These are phyloP conservation scores for Lacerta agilis DNA, from an alignment of 2,797 vertebrate species.

Conservation along the genomic window DNA sequence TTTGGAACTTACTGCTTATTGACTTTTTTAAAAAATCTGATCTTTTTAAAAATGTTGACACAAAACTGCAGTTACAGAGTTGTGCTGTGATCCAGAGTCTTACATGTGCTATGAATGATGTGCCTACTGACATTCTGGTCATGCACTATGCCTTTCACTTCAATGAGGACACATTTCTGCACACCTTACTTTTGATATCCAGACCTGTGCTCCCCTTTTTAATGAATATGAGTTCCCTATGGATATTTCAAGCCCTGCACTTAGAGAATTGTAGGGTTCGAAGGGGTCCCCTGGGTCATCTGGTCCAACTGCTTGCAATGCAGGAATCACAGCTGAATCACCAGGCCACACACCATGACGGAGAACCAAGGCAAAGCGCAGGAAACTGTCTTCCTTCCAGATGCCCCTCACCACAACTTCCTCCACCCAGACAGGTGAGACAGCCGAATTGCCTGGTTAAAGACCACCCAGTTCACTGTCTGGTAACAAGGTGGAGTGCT, in stretches of 20 bases:
- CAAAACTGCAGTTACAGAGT: background rate
- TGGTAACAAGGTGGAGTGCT: no score
- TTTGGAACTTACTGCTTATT: conserved; percentile 1
- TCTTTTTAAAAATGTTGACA: background rate
- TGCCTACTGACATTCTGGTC: background rate
- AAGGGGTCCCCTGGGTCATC: no score
- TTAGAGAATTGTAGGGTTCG: no score
- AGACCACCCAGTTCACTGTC: no score
- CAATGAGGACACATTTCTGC: background rate
- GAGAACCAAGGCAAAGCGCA: no score
- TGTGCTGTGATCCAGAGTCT: background rate
- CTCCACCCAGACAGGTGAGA: no score
- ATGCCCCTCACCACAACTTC: no score
- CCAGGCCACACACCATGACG: no score
- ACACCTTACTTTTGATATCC: background rate
- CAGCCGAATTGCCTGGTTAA: no score
- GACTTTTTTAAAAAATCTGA: background rate
- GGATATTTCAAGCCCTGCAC: background rate
- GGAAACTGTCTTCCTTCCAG: no score
- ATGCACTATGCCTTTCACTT: background rate
- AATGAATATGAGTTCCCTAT: background rate
- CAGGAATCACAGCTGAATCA: no score
- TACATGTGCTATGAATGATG: background rate
- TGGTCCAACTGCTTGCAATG: no score
- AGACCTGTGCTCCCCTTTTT: background rate